phyloP scores from a whole-genome alignment of 2,113 vertebrate genomes.

The Oriolus oriolus region DNA sequence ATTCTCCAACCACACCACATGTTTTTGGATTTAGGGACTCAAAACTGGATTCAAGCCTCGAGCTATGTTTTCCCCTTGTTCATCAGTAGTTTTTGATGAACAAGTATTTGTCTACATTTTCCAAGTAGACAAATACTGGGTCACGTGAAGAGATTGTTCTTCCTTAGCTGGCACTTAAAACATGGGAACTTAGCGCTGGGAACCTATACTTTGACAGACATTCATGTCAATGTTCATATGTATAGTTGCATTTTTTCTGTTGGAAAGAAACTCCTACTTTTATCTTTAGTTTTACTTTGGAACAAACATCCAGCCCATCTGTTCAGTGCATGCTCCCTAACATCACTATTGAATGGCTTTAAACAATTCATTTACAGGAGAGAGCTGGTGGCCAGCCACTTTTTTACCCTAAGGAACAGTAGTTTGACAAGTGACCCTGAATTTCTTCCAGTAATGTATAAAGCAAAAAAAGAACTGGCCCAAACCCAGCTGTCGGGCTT shows the following conservation, averaged over 20 bases:
- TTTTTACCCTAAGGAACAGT: not conserved
- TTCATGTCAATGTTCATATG: not conserved
- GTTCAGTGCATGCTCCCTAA: not conserved
- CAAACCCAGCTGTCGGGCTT: constrained; percentile 28
- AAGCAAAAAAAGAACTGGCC: not conserved
- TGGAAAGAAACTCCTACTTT: not conserved
- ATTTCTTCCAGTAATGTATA: constrained; percentile 11
- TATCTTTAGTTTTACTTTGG: not conserved
- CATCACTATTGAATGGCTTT: not conserved
- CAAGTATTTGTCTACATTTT: too few species aligned
- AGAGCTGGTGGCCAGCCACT: not conserved
- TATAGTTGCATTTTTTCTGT: not conserved
- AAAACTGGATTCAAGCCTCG: not conserved
- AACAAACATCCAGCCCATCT: not conserved
- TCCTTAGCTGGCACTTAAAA: not conserved
- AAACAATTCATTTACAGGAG: not conserved
- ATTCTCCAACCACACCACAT: not conserved
- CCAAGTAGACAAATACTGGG: not conserved
- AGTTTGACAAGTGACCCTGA: constrained; percentile 38
- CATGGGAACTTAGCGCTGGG: not conserved
- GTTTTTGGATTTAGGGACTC: not conserved
- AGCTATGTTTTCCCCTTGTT: not conserved
- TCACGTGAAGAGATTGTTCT: not conserved
- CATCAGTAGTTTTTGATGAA: too few species aligned
- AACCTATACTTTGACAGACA: not conserved